Percentiles rank a stretch among this genome's conserved stretches.
These are phyloP conservation scores for Andrena haemorrhoa DNA, from an alignment of 2,888 invertebrate genomes.

Conservation along the genomic window DNA sequence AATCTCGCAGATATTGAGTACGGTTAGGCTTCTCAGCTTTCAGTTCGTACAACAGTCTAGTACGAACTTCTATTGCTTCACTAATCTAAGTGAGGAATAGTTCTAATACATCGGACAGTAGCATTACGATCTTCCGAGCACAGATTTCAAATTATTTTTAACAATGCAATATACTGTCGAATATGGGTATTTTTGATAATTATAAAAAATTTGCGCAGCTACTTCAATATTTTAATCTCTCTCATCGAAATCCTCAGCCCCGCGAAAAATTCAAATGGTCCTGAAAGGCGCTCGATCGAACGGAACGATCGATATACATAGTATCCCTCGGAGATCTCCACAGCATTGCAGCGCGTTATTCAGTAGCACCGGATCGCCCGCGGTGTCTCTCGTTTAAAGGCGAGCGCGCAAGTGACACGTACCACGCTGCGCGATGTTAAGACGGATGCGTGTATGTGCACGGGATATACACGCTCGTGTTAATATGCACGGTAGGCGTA, in stretches of 20 bases:
- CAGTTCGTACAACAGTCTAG: too few relatives aligned
- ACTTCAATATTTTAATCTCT: too few relatives aligned
- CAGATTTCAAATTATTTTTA: not conserved
- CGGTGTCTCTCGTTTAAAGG: conserved; percentile 8
- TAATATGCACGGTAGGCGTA: conserved; percentile 36
- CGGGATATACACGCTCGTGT: not conserved
- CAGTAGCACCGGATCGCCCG: conserved; percentile 1
- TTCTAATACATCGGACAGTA: too few relatives aligned
- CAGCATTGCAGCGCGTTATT: conserved; percentile 9
- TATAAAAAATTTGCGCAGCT: not conserved
- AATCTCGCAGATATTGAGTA: too few relatives aligned
- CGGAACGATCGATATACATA: not conserved
- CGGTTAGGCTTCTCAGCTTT: too few relatives aligned
- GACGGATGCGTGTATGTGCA: conserved; percentile 46
- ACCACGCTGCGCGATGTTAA: conserved; percentile 30
- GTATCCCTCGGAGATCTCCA: not conserved
- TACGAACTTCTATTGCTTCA: too few relatives aligned
- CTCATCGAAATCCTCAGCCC: too few relatives aligned
- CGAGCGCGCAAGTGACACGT: conserved; percentile 37
- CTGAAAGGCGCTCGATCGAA: too few relatives aligned
- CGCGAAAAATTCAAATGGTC: too few relatives aligned
- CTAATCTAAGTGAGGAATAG: too few relatives aligned
- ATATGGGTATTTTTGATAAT: not conserved
- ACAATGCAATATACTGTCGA: not conserved
- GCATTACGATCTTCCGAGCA: too few relatives aligned